A percentile compares a stretch with the other conserved stretches of the same genome.
These are phyloP conservation scores for Sternotherus odoratus DNA, from an alignment of 2,797 vertebrate species.

Conservation along the genomic window DNA sequence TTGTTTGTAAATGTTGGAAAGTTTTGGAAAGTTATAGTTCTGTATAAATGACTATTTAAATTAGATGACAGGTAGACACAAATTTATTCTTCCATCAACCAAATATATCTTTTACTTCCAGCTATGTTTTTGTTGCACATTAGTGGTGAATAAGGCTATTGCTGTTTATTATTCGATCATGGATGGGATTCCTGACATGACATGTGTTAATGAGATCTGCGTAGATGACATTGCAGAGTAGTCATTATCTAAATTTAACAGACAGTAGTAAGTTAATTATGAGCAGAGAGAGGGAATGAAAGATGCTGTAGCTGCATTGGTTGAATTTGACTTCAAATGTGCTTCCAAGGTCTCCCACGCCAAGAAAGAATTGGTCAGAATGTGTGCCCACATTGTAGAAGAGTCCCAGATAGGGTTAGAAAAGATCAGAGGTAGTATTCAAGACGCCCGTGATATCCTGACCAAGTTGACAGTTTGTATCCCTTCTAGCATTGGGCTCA, in stretches of 20 bases:
- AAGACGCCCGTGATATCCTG: background rate
- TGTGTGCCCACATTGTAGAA: background rate
- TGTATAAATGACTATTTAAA: background rate
- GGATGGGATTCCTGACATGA: background rate
- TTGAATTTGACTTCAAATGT: background rate
- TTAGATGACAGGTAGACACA: background rate
- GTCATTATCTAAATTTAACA: background rate
- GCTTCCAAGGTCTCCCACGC: background rate
- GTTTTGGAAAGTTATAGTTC: background rate
- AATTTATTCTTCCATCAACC: background rate
- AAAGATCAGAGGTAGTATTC: background rate
- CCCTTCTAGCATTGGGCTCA: no score
- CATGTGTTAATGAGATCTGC: no score
- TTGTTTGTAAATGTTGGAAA: background rate
- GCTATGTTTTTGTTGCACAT: background rate
- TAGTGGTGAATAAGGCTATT: background rate
- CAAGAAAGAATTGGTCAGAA: background rate
- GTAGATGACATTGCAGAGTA: background rate
- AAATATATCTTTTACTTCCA: background rate
- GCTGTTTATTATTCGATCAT: background rate
- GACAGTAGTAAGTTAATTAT: accelerated
- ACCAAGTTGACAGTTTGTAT: background rate
- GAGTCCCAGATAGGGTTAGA: background rate
- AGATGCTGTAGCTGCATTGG: background rate
- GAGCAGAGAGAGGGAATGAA: background rate